Base-by-base conservation (phyloP, 2,888 invertebrate genomes). In the Pyrrhia umbra region DNA sequence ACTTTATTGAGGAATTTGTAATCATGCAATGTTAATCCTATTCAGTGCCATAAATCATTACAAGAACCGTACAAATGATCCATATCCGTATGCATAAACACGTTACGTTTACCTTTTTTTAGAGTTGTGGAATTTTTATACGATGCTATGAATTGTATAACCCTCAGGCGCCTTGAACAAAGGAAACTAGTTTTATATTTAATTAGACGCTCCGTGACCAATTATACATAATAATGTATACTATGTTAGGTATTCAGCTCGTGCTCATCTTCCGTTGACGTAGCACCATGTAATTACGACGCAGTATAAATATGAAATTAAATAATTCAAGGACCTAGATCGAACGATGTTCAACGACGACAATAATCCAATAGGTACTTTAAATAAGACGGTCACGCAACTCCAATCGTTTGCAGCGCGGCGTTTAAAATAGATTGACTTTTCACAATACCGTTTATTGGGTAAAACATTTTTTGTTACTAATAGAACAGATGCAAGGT, bases 381-480 rank as follows among this genome's bases (percentile, higher is more conserved):
- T 43, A 61, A 64, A 68, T 55, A 63, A 63, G 61, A 66, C 67
- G 57, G 69, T 75, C 79, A 81, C 81, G 80, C 84, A 82, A 82
- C 69, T 75, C 75, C 52, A 83, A 84, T 81, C 80, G 80, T 75
- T 79, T 60, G 64, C 70, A 58, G 62, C 57, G 75, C 68, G 52
- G 59, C 67, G 76, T 77, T 77, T 79, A 78, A 81, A 85, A 82
- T 81, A 79, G 81, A 73, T 75, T 72, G 68, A 75, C 69, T 71
- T 85, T 85, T 81, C 86, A 83, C 84, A 87, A 88, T 77, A 70
- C 64, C 74, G 73, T 70, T 80, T 77, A 81, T 88, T 86, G 83
- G 66, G 84, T 62, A 85, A 85, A 80, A 51, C 23, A 74, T 74
- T 81, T 83, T 84, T 75, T 70, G 68, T 69, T 56, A 77, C 54